Evolutionary conservation across 2,797 vertebrate genomes (phyloP).

Genomic region (Rhynchonycteris naso): DNA sequence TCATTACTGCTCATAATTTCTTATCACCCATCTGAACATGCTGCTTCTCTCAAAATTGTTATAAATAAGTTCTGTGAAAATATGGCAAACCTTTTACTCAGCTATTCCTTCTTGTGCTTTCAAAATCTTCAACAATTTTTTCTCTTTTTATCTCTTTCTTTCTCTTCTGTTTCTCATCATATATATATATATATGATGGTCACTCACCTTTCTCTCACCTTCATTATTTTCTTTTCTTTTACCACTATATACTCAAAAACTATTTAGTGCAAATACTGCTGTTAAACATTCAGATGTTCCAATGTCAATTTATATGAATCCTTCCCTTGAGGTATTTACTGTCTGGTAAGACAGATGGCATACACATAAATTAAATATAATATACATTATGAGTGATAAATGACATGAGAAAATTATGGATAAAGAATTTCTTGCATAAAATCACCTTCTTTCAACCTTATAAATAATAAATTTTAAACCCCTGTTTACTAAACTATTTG

Average conservation of each 20-base stretch:
- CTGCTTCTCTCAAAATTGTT: neutral
- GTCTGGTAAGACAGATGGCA: constrained; percentile 53
- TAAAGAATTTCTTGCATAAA: neutral
- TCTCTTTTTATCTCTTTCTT: neutral
- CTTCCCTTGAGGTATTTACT: constrained; percentile 54
- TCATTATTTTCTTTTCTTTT: neutral
- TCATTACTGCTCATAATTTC: neutral
- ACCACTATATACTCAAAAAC: neutral
- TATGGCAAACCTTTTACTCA: neutral
- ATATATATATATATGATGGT: neutral
- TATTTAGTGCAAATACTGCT: neutral
- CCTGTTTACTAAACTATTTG: neutral
- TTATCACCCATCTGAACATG: neutral
- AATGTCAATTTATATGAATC: constrained; percentile 64
- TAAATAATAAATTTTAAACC: neutral
- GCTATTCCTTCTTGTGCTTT: neutral
- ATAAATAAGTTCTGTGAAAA: neutral
- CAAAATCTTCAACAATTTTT: neutral
- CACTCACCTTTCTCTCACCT: neutral
- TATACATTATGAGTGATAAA: constrained; percentile 45
- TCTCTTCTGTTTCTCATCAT: neutral
- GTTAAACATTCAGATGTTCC: constrained; percentile 18
- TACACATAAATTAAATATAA: constrained; percentile 61
- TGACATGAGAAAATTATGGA: constrained; percentile 48
- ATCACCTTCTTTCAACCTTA: neutral